phyloP scores from a whole-genome alignment of 2,113 vertebrate genomes.

The Nanger granti region DNA sequence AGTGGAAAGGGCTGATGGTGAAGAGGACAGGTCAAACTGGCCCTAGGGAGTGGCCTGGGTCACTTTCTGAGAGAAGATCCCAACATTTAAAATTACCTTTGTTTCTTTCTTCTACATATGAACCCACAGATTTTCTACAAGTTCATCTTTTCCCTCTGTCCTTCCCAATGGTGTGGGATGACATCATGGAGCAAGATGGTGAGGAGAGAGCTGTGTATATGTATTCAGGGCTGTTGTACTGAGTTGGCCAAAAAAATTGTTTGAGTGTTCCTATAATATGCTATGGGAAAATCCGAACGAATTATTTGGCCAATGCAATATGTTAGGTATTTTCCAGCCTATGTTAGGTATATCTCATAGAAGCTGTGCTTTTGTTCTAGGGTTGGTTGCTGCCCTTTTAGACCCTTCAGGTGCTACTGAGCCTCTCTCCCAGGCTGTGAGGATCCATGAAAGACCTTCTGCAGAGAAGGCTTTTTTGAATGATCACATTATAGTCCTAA shows the following conservation, averaged over 20 bases:
- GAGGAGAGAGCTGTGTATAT: background rate
- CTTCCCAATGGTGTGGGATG: background rate
- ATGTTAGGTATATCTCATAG: background rate
- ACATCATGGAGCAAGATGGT: background rate
- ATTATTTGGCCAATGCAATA: background rate
- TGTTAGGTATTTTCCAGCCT: background rate
- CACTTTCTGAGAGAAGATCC: background rate
- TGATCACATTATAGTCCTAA: constrained; percentile 29
- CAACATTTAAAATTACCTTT: background rate
- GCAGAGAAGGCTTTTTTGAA: background rate
- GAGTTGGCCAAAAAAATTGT: background rate
- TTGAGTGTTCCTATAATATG: background rate
- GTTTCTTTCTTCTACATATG: background rate
- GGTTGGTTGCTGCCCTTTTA: background rate
- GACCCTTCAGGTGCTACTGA: background rate
- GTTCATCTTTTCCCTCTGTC: background rate
- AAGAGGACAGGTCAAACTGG: background rate
- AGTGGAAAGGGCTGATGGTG: background rate
- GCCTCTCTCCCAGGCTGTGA: background rate
- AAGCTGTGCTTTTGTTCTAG: background rate
- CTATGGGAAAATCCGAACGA: background rate
- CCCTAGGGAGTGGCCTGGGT: background rate
- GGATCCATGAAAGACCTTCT: background rate
- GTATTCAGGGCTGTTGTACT: background rate
- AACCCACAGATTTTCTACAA: background rate